These are phyloP conservation scores for Hypena proboscidalis DNA, from an alignment of 2,888 invertebrate genomes.

Conservation along the genomic window DNA sequence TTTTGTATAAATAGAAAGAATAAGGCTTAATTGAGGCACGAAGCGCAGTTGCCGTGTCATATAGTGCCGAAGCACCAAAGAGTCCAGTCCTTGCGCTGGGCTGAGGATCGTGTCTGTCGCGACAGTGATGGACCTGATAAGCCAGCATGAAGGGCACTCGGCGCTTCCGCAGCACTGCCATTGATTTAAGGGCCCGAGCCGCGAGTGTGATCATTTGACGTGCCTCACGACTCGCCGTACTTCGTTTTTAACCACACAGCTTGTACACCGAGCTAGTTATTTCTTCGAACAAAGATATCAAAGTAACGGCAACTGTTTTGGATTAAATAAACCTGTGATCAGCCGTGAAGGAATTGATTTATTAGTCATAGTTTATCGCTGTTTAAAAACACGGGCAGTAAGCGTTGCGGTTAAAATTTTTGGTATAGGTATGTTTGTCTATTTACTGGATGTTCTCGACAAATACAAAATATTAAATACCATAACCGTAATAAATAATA, in stretches of 20 bases:
- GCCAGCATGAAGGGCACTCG: constrained; percentile 28
- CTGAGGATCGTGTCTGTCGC: constrained; percentile 37
- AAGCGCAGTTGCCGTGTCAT: too few species aligned
- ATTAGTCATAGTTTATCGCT: too few species aligned
- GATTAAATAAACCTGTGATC: not conserved
- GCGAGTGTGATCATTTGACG: constrained; percentile 36
- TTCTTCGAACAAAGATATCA: constrained; percentile 10
- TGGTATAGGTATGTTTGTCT: too few species aligned
- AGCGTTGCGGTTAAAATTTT: too few species aligned
- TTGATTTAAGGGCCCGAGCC: constrained; percentile 35
- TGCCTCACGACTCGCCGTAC: constrained; percentile 38
- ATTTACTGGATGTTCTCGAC: too few species aligned
- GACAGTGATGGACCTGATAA: constrained; percentile 45
- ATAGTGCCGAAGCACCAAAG: too few species aligned
- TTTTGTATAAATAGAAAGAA: too few species aligned
- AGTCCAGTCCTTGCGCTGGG: too few species aligned
- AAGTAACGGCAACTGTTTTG: constrained; percentile 13
- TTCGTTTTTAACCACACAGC: constrained; percentile 23
- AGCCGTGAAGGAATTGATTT: not conserved
- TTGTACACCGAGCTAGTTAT: constrained; percentile 28
- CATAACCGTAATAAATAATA: too few species aligned
- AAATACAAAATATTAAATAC: too few species aligned
- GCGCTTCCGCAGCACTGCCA: constrained; percentile 36
- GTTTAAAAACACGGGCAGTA: too few species aligned
- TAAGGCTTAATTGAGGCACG: too few species aligned